Percentiles rank a stretch among this genome's conserved stretches.
These are phyloP conservation scores for Camponotus pennsylvanicus DNA, from an alignment of 1,140 invertebrate genomes.

Conservation along the genomic window DNA sequence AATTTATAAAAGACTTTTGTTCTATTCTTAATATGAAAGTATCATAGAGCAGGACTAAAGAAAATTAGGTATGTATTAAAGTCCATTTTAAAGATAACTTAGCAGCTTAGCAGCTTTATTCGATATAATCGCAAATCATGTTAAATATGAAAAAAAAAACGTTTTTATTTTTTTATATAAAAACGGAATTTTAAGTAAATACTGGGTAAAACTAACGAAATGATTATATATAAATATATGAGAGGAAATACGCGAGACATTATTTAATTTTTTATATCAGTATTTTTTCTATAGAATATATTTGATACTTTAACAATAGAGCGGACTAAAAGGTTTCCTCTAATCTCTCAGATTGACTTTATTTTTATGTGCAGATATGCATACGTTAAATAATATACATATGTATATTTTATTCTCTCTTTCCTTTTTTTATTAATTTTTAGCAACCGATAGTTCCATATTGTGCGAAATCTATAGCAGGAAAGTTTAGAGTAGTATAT, in stretches of 20 bases:
- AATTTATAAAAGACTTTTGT: constrained; percentile 52
- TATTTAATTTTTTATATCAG: constrained; percentile 74
- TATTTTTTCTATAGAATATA: constrained; percentile 67
- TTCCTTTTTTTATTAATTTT: constrained; percentile 13
- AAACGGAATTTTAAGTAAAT: constrained; percentile 67
- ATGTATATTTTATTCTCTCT: constrained; percentile 29
- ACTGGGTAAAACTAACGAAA: constrained; percentile 41
- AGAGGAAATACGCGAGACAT: constrained; percentile 65
- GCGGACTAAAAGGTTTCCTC: constrained; percentile 55
- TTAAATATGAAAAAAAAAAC: constrained; percentile 66
- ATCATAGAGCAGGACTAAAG: constrained; percentile 29
- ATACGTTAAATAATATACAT: constrained; percentile 53
- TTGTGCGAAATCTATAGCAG: not conserved
- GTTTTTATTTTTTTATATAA: constrained; percentile 74
- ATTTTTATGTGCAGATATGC: constrained; percentile 52
- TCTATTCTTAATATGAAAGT: constrained; percentile 60
- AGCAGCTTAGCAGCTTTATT: constrained; percentile 60
- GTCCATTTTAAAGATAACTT: constrained; percentile 57
- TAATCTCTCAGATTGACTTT: constrained; percentile 57
- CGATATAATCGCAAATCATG: constrained; percentile 58
- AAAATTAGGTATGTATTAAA: constrained; percentile 13
- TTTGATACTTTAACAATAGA: constrained; percentile 60
- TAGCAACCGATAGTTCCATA: constrained; percentile 1
- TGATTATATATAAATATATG: constrained; percentile 66
- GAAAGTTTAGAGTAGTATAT: constrained; percentile 3